phyloP scores from a whole-genome alignment of 2,888 invertebrate species.

The Eupsilia transversa region DNA sequence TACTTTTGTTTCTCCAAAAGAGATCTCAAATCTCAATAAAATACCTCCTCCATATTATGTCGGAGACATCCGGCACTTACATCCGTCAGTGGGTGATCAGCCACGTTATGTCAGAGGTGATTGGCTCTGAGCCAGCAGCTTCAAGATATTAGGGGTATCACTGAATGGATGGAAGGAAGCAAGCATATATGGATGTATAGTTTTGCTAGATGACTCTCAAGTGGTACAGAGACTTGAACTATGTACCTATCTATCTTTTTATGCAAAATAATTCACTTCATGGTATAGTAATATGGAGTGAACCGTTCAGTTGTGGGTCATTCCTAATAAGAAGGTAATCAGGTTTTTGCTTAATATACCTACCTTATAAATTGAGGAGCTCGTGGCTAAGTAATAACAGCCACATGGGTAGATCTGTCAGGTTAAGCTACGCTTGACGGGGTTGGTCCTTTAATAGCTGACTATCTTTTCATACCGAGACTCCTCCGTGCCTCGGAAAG shows the following conservation, averaged over 20 bases:
- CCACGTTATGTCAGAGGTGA: conserved; percentile 74
- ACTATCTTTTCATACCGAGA: too few relatives aligned
- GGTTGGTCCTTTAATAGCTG: too few relatives aligned
- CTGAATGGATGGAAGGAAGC: conserved; percentile 6
- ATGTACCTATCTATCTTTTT: too few relatives aligned
- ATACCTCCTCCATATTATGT: conserved; percentile 52
- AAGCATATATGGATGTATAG: neutral
- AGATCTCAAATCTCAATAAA: conserved; percentile 20
- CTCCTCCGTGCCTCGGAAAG: too few relatives aligned
- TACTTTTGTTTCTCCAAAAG: neutral
- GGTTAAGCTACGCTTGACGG: too few relatives aligned
- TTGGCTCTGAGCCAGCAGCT: conserved; percentile 73
- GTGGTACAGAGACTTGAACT: too few relatives aligned
- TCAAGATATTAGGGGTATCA: conserved; percentile 47
- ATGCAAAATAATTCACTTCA: too few relatives aligned
- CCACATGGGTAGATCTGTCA: too few relatives aligned
- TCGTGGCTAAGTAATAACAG: too few relatives aligned
- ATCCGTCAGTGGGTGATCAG: conserved; percentile 72
- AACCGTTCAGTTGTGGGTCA: neutral
- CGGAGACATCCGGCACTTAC: conserved; percentile 65
- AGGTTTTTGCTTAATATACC: too few relatives aligned
- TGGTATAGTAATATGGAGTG: neutral
- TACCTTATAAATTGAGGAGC: too few relatives aligned
- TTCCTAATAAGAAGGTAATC: neutral
- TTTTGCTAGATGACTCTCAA: neutral